Evolutionary conservation across 2,888 invertebrate genomes (phyloP), one percentile per base, ranked within the genome.

Genomic region (Pseudococcus jackbeardsleyi): DNA sequence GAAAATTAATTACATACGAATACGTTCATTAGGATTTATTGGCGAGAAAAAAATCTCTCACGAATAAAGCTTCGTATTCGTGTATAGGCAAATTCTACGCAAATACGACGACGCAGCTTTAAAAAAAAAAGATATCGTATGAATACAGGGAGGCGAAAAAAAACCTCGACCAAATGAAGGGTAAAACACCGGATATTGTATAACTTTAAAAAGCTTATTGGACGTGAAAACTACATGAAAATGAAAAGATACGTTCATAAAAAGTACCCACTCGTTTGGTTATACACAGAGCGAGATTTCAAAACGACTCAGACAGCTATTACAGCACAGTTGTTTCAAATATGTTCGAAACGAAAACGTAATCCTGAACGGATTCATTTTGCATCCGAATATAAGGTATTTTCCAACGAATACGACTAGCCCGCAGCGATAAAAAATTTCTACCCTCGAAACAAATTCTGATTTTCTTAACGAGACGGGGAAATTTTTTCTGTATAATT

Each of bases 161-260:
- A 64, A 64, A 0, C n/a, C n/a, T n/a, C 9, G 12, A 64, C 8
- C 9, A 64, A 19, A 64, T 64, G 22, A 22, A 64, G 64, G 64
- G 22, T 64, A 64, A 64, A 64, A 19, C 12, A 9, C 64, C 22
- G 22, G 22, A 22, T 22, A 22, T 64, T 64, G 64, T 64, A 22
- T 22, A 64, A 64, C 22, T 22, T 22, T 64, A 22, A 64, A 64
- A 64, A 64, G 64, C 19, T 64, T 19, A 64, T 64, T 22, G 64
- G 22, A 64, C 64, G 64, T 64, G 64, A 64, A 64, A 64, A 22
- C 64, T 64, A 64, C 64, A 64, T 22, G 64, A 64, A 64, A 64
- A 64, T 64, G 64, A 64, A 22, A 64, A 22, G 64, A 64, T 64
- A 64, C 64, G 64, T 0, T 64, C 64, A 22, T 19, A 64, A 64